Percentiles rank a stretch among this genome's conserved stretches.
Conservation (phyloP, 2,888 invertebrate species). For the Athripsodes cinereus region DNA sequence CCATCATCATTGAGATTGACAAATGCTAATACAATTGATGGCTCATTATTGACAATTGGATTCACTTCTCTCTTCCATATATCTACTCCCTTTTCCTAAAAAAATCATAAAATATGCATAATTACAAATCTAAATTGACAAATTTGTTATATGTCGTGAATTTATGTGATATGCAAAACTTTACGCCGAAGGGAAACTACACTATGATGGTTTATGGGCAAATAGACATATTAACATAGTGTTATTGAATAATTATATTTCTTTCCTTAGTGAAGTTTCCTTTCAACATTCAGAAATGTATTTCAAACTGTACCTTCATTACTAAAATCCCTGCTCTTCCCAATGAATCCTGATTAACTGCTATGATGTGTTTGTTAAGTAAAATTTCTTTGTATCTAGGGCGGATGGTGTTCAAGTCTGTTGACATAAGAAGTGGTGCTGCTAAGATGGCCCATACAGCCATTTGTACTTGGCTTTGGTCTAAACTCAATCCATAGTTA, state of each 20-base stretch:
- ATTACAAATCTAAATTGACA: background rate
- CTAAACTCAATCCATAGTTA: conserved; percentile 57
- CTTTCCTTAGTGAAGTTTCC: no score
- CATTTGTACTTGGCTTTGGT: conserved; percentile 67
- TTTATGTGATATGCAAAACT: no score
- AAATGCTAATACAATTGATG: conserved; percentile 23
- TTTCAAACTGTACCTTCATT: conserved; percentile 9
- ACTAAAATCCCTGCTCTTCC: conserved; percentile 33
- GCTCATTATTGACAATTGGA: conserved; percentile 8
- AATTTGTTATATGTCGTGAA: no score
- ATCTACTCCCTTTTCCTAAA: conserved; percentile 3
- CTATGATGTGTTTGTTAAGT: conserved; percentile 50
- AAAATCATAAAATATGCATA: background rate
- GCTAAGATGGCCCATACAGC: conserved; percentile 69
- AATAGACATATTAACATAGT: no score
- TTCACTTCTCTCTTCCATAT: conserved; percentile 21
- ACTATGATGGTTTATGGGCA: no score
- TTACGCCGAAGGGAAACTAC: no score
- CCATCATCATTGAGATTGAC: conserved; percentile 19
- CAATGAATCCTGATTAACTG: conserved; percentile 49
- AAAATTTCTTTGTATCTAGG: conserved; percentile 55
- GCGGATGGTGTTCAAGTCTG: conserved; percentile 56
- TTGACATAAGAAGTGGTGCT: conserved; percentile 66
- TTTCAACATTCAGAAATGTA: background rate
- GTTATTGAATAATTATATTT: no score